Percentiles rank a stretch among this genome's conserved stretches.
These are phyloP conservation scores for Sminthurinus signatus DNA, from an alignment of 1,140 invertebrate species.

Conservation along the genomic window DNA sequence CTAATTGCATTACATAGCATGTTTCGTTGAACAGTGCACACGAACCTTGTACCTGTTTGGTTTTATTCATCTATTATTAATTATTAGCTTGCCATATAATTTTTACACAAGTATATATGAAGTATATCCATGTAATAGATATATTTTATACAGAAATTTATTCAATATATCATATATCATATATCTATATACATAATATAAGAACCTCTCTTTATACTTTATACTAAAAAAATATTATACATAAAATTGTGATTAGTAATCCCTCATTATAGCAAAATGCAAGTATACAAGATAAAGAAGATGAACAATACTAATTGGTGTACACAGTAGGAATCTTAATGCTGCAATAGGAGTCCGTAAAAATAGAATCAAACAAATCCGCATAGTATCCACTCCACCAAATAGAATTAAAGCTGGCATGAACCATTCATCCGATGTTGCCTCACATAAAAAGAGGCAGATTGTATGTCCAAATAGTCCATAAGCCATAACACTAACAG, in stretches of 20 bases:
- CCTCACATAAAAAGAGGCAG: constrained; percentile 45
- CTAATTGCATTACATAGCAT: too few species aligned
- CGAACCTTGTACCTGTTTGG: too few species aligned
- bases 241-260: not conserved
- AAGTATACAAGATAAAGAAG: constrained; percentile 49
- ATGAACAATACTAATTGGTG: constrained; percentile 46
- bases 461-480: constrained; percentile 50
- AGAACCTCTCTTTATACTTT: too few species aligned
- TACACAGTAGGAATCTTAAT: constrained; percentile 49
- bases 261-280: constrained; percentile 48
- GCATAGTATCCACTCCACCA: constrained; percentile 47
- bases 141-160: too few species aligned
- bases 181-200: too few species aligned
- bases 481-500: constrained; percentile 48
- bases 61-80: too few species aligned
- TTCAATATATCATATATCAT: too few species aligned
- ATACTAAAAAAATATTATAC: too few species aligned
- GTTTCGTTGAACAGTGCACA: too few species aligned
- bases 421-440: constrained; percentile 48
- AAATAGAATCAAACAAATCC: constrained; percentile 47
- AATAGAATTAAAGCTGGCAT: constrained; percentile 47
- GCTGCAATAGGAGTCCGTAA: constrained; percentile 47
- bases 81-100: too few species aligned
- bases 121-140: too few species aligned
- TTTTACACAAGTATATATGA: too few species aligned